Conservation (phyloP, 1,140 invertebrate species). For the Zaprionus ghesquierei region DNA sequence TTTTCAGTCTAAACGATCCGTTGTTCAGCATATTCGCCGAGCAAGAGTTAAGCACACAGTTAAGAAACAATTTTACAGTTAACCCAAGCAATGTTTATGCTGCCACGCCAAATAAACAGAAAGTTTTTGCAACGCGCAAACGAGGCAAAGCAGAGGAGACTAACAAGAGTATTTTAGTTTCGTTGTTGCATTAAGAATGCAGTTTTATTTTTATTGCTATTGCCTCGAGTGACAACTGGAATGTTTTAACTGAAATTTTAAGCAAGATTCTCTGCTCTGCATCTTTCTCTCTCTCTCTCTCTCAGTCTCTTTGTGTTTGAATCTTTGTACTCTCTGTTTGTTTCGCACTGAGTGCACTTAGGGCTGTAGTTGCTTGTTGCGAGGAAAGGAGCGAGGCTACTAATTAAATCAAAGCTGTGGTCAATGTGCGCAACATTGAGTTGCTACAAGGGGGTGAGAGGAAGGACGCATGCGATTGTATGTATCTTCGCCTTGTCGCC, state of each 20-base stretch:
- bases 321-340: neutral
- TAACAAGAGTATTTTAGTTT: constrained; percentile 8
- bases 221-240: constrained; percentile 11
- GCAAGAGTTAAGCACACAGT: neutral
- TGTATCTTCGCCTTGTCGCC: constrained; percentile 13
- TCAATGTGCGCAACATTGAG: constrained; percentile 31
- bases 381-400: constrained; percentile 31
- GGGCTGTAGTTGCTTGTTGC: neutral
- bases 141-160: no score
- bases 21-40: neutral
- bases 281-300: neutral
- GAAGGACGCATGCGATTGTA: neutral
- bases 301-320: neutral
- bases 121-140: neutral
- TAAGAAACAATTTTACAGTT: neutral
- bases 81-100: neutral
- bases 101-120: neutral
- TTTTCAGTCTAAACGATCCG: neutral
- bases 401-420: constrained; percentile 55
- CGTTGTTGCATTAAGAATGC: neutral
- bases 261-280: neutral
- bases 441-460: constrained; percentile 23
- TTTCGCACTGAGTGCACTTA: constrained; percentile 15
- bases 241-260: constrained; percentile 29
- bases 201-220: constrained; percentile 14